Conservation (phyloP, 2,113 vertebrate species). For the Pimephales promelas region DNA sequence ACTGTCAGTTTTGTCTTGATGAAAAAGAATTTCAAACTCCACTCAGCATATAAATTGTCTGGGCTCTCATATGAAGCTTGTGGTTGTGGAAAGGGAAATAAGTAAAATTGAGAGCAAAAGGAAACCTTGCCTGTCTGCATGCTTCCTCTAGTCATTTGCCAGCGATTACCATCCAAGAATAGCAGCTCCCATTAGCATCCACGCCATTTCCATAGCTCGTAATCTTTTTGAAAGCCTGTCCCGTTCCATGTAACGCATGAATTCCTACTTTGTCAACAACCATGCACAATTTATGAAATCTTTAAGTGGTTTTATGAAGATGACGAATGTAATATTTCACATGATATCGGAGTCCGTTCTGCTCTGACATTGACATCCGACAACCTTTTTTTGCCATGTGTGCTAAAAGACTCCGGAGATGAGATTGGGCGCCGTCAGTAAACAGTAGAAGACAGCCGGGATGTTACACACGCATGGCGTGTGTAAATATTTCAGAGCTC, state of each 20-base stretch:
- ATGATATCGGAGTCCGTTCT: slow-evolving; percentile 32
- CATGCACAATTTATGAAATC: slow-evolving; percentile 6
- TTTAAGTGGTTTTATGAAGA: slow-evolving; percentile 21
- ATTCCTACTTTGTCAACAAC: slow-evolving; percentile 25
- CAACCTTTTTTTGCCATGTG: slow-evolving; percentile 23
- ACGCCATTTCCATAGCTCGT: slow-evolving; percentile 47
- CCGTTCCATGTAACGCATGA: background rate
- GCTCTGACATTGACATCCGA: background rate
- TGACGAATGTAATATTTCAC: slow-evolving; percentile 47
- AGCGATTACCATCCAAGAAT: slow-evolving; percentile 53
- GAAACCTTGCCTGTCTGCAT: slow-evolving; percentile 39
- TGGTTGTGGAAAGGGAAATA: slow-evolving; percentile 42
- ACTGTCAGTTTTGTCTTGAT: slow-evolving; percentile 33
- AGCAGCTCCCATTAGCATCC: slow-evolving; percentile 48
- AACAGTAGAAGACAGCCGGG: slow-evolving; percentile 6
- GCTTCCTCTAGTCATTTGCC: slow-evolving; percentile 49
- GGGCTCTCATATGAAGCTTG: slow-evolving; percentile 20
- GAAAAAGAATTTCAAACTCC: slow-evolving; percentile 36
- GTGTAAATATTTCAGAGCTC: slow-evolving; percentile 48
- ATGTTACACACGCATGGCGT: background rate
- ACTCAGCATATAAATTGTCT: slow-evolving; percentile 49
- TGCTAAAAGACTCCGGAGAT: slow-evolving; percentile 30
- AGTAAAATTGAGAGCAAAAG: slow-evolving; percentile 35
- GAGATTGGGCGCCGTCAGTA: background rate
- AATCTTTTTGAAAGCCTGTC: slow-evolving; percentile 44